Conservation (phyloP, 2,113 vertebrate genomes). For the Dasypus novemcinctus region DNA sequence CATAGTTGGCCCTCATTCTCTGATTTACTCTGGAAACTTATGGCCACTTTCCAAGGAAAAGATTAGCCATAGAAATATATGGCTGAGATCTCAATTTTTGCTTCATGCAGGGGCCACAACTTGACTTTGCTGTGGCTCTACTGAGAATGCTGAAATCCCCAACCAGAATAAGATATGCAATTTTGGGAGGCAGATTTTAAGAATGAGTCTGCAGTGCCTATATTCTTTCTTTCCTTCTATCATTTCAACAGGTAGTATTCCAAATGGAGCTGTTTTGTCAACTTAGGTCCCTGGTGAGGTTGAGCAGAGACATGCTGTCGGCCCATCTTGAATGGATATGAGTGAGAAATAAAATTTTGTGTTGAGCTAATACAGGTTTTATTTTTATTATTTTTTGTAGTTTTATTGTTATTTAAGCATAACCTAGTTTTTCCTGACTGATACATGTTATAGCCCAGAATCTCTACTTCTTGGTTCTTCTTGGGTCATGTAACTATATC, state of each 20-base stretch:
- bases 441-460: neutral
- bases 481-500: no score
- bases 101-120: neutral
- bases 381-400: no score
- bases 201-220: neutral
- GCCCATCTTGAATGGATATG: neutral
- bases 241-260: neutral
- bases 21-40: neutral
- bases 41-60: neutral
- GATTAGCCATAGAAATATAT: no score
- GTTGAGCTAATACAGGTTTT: neutral
- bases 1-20: neutral
- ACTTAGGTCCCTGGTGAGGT: neutral
- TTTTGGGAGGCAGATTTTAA: neutral
- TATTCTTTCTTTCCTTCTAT: neutral
- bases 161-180: neutral
- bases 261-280: neutral
- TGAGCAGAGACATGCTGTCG: neutral
- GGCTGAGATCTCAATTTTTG: neutral
- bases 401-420: no score
- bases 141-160: neutral
- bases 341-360: neutral
- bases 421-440: neutral
- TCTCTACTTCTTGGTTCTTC: neutral
- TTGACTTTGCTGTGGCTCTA: neutral